Base-by-base conservation (phyloP, 2,888 invertebrate species). In the Drosophila meridionalis region DNA sequence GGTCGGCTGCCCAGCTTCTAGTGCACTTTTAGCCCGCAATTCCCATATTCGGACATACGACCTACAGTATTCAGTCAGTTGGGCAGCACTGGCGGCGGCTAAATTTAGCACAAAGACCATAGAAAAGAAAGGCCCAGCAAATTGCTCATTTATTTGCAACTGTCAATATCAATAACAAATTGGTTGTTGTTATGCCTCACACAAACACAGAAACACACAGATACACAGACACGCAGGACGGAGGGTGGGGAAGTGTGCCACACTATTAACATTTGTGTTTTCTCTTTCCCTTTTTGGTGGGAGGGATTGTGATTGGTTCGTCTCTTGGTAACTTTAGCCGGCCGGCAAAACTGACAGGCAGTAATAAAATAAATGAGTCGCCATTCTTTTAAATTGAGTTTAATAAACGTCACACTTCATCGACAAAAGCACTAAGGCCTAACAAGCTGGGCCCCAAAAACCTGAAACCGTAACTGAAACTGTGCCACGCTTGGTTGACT, bases 111-210 rank as follows among this genome's bases (percentile, higher is more conserved):
- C 63, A 65, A 57, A 56, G 43, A 67, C 43, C 42, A 63, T 40
- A 43, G 63, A 43, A 66, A 64, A 62, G 69, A 81, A 65, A 78
- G 71, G 73, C 78, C 71, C 71, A 73, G 87, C 73, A 84, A 87
- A 87, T 89, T 89, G 87, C 87, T 87, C 89, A 87, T 87, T 87
- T 87, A 90, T 87, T 90, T 87, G 86, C 85, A 87, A 89, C 87
- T 87, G 90, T 87, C 87, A 90, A 87, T 87, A 90, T 87, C 90
- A 89, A 90, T 87, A 90, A 90, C 89, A 87, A 87, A 87, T 87
- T 78, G 78, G 78, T 78, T 89, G 90, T 89, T 90, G 89, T 86
- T 87, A 87, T 80, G 88, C 82, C 75, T 58, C 77, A 70, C 80
- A 82, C 74, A 78, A 59, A 64, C 71, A 75, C 74, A 78, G 57